Evolutionary conservation across 2,888 invertebrate species (phyloP), one percentile per base, ranked within the genome.

Genomic region (Cephus pygmeus): DNA sequence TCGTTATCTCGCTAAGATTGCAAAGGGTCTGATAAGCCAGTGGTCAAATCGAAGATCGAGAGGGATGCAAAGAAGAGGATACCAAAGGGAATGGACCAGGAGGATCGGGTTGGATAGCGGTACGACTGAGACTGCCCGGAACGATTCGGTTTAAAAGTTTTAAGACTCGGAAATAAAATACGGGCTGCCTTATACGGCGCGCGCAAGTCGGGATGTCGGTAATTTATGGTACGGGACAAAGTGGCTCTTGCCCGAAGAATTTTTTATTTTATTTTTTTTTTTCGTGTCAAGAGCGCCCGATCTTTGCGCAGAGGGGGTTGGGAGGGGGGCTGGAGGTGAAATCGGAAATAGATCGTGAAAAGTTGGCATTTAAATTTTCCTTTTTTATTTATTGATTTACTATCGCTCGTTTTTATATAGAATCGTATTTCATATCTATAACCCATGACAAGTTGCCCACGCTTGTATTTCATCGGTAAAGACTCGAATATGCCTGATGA

Each of bases 151-250:
- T 77, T 79, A 75, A 81, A 82, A 85, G 77, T 81, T 84, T 82
- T 80, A 81, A 83, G 82, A 81, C 77, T 79, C 81, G 82, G 82
- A 80, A 84, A 84, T 84, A 83, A 83, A 82, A 84, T 84, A 83
- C 84, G 81, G 79, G 75, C 78, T 78, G 80, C 79, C 83, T 78
- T 85, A 82, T 83, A 83, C 77, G 83, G 83, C 77, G 77, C 78
- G 81, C 79, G 80, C 76, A 79, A 79, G 79, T 77, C 79, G 80
- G 77, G 79, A 56, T 77, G 75, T 73, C 75, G 81, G 80, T 83
- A 81, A 85, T 86, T 86, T 86, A 86, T 79, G 84, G 82, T 81
- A 77, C 75, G 80, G 83, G 86, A 85, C 82, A 81, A 81, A 82
- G 83, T 83, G 80, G 71, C 71, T 71, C 71, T 71, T 71, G 71